Evolutionary conservation across 92 coral and sea anemone species (phyloP), one percentile per base, ranked within the genome.

Genomic region (Actinernus sp.): DNA sequence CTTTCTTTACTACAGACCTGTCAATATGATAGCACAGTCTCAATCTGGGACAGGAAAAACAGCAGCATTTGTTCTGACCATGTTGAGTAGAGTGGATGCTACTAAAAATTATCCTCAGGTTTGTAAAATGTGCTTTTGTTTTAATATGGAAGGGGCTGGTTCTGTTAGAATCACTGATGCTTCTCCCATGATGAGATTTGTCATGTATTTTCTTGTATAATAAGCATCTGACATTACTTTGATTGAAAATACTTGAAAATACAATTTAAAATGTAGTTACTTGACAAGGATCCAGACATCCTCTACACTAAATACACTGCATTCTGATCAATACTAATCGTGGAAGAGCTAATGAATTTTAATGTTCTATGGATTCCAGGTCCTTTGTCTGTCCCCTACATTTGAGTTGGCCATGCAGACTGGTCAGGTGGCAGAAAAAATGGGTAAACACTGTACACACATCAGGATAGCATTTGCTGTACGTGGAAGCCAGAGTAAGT

Each of bases 11-110:
- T 40, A 26, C 63, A 95, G 99, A 11, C 97, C 99, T n/a, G 74
- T 65, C 37, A 95, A 95, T 84, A 84, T 95, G 97, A 95, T 95
- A 58, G 99, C 93, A 5, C 98, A 94, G 74, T 95, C 99, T 14
- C 99, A 87, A 81, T 87, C 97, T 16, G 97, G 99, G 21, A 91
- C 99, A 26, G 99, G 99, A 3, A 94, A 94, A 58, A 94, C 96
- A 23, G 96, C 97, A 4, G 97, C 98, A 0, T 94, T 94, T 84
- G 97, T 91, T 12, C 61, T 94, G 79, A 65, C 98, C 17, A 84
- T 94, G 98, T 68, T 94, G 41, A 94, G 97, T 63, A 70, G 98
- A 63, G 98, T 94, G 3, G 91, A 87, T 53, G 92, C 98, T 7
- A 83, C 86, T 12, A 79, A 91, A 22, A 46, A 44, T 28, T 76